Percentiles rank a stretch among this genome's conserved stretches.
Conservation (phyloP, 1,140 invertebrate species). For the Amphibalanus amphitrite region DNA sequence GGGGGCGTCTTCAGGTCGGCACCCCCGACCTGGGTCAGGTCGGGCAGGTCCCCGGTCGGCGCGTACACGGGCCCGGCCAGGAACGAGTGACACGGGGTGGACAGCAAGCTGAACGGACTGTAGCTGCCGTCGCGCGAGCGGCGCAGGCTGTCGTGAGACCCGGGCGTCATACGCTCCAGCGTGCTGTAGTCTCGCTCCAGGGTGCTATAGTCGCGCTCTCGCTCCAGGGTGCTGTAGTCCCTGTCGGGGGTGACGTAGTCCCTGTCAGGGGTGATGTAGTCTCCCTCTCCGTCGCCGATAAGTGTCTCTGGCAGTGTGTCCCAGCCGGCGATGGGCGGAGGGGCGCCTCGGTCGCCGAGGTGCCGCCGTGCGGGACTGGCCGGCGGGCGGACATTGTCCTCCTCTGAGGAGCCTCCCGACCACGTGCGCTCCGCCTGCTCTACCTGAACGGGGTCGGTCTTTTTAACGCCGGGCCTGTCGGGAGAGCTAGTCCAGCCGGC, state of each 20-base stretch:
- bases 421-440: neutral
- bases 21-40: neutral
- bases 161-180: neutral
- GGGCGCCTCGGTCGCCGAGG: too few relatives aligned
- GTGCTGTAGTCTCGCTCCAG: neutral
- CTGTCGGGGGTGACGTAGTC: too few relatives aligned
- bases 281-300: neutral
- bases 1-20: neutral
- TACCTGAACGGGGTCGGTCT: neutral
- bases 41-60: neutral
- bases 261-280: neutral
- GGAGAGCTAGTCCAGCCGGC: neutral
- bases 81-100: neutral
- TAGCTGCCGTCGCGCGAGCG: neutral
- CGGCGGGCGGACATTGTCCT: neutral
- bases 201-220: too few relatives aligned
- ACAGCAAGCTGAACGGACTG: neutral
- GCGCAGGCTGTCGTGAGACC: neutral
- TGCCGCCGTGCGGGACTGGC: neutral
- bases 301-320: neutral
- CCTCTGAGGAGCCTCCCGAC: neutral
- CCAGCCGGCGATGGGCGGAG: neutral
- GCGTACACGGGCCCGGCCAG: neutral
- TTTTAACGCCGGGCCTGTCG: neutral
- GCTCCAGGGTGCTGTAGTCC: too few relatives aligned